These are phyloP conservation scores for Atractosteus spatula DNA, from an alignment of 2,113 vertebrate genomes.

Conservation along the genomic window DNA sequence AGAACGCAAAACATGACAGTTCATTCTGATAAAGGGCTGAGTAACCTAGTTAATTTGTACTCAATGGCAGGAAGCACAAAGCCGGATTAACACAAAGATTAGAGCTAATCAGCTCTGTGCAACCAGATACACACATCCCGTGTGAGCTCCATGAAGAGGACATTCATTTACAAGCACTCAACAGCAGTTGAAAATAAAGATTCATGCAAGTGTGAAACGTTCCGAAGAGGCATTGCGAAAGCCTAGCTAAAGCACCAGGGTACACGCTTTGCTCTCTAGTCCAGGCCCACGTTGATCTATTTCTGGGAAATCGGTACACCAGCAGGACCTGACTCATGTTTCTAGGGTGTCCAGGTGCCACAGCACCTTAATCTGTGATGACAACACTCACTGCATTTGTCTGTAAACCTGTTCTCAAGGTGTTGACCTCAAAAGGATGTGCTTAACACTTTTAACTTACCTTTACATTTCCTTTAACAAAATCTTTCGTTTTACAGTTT, in stretches of 20 bases:
- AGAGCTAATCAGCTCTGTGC: conserved; percentile 30
- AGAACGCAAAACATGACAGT: too few species aligned
- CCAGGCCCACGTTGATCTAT: not conserved
- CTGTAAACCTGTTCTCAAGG: not conserved
- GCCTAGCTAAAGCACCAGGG: too few species aligned
- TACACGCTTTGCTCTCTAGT: too few species aligned
- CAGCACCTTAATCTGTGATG: not conserved
- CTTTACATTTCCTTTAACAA: too few species aligned
- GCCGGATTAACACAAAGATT: conserved; percentile 39
- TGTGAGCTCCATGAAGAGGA: too few species aligned
- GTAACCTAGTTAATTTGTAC: conserved; percentile 23
- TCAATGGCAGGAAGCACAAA: conserved; percentile 23
- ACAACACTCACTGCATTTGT: not conserved
- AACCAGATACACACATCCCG: conserved; percentile 19
- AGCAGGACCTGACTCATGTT: not conserved
- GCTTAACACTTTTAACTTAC: too few species aligned
- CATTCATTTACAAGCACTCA: too few species aligned
- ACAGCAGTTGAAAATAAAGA: too few species aligned
- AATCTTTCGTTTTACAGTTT: too few species aligned
- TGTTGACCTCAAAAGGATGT: not conserved
- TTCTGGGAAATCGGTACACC: not conserved
- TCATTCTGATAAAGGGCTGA: conserved; percentile 14
- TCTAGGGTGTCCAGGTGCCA: not conserved
- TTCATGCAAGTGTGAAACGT: too few species aligned
- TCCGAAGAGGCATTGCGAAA: too few species aligned